Percentiles rank a stretch among this genome's conserved stretches.
phyloP scores from a whole-genome alignment of 2,113 vertebrate species.

The Esox niger region DNA sequence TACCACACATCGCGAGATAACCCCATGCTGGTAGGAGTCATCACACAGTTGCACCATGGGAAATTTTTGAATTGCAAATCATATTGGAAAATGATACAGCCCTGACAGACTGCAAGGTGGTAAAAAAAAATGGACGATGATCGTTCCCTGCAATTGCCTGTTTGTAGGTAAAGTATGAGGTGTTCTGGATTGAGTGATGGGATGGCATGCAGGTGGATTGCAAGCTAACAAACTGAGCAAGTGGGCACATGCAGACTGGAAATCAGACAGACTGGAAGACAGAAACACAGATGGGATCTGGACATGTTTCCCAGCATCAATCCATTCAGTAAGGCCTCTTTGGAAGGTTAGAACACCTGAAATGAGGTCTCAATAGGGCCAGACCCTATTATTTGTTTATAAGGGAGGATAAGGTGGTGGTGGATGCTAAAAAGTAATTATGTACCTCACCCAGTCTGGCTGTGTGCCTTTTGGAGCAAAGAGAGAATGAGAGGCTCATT shows the following conservation, averaged over 20 bases:
- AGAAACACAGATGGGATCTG: background rate
- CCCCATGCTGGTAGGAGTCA: background rate
- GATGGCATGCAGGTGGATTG: background rate
- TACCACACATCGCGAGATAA: background rate
- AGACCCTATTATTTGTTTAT: background rate
- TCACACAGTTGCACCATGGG: background rate
- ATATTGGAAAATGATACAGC: background rate
- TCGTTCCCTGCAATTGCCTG: background rate
- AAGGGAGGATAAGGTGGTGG: conserved; percentile 3
- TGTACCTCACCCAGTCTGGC: conserved; percentile 46
- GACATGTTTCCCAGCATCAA: background rate
- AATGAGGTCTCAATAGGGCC: background rate
- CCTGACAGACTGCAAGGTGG: background rate
- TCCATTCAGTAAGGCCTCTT: background rate
- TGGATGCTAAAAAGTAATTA: conserved; percentile 42
- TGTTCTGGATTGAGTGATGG: background rate
- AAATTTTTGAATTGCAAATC: background rate
- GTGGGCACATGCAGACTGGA: too few species aligned
- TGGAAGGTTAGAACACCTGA: background rate
- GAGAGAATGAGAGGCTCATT: conserved; percentile 46
- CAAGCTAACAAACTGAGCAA: too few species aligned
- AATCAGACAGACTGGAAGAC: background rate
- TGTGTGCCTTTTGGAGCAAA: conserved; percentile 37
- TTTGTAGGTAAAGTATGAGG: background rate
- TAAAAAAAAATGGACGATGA: background rate